phyloP scores from a whole-genome alignment of 2,797 vertebrate species.

The Tiaroga cobitis region DNA sequence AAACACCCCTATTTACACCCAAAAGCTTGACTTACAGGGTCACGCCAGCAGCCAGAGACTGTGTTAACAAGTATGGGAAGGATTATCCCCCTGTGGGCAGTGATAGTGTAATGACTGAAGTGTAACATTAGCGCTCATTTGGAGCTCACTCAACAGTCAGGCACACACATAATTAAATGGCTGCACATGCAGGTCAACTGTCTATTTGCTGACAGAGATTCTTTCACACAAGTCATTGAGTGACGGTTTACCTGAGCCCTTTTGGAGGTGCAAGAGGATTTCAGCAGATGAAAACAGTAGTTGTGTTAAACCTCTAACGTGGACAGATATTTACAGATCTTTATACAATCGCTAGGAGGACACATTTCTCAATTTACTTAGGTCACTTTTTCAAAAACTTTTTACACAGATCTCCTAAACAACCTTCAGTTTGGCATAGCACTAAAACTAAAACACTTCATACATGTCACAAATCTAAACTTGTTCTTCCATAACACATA shows the following conservation, averaged over 20 bases:
- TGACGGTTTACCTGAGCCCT: neutral
- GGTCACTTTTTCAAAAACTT: neutral
- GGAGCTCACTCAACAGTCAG: neutral
- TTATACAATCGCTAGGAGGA: neutral
- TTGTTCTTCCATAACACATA: neutral
- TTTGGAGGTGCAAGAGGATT: neutral
- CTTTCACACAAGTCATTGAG: neutral
- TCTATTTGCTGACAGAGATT: neutral
- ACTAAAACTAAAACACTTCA: neutral
- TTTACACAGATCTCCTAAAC: neutral
- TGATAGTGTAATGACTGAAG: conserved; percentile 16
- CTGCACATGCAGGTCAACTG: neutral
- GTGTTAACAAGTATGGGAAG: conserved; percentile 29
- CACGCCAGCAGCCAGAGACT: conserved; percentile 27
- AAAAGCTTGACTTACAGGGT: conserved; percentile 35
- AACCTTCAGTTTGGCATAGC: neutral
- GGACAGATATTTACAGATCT: neutral
- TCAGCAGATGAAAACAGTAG: neutral
- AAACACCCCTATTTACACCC: conserved; percentile 24
- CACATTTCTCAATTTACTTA: neutral
- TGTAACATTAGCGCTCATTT: conserved; percentile 34
- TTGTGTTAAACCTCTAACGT: neutral
- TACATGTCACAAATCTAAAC: neutral
- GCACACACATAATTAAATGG: conserved; percentile 10
- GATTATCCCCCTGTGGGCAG: conserved; percentile 36